A percentile compares a stretch with the other conserved stretches of the same genome.
Evolutionary conservation across 1,140 invertebrate species (phyloP).

Genomic region (Cecropterus lyciades): DNA sequence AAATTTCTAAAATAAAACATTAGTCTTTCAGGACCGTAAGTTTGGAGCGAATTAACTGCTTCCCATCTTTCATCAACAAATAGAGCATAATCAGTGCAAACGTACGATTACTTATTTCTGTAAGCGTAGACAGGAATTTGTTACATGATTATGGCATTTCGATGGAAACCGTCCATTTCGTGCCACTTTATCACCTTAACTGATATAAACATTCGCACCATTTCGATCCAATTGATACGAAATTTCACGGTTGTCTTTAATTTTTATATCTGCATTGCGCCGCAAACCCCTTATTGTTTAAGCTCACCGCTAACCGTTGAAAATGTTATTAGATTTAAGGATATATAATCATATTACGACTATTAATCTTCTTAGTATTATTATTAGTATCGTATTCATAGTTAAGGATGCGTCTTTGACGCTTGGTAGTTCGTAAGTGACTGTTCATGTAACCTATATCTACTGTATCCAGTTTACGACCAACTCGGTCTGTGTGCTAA

Average conservation of each 20-base stretch:
- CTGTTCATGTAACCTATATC: slow-evolving; percentile 14
- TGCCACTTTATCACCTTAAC: too few relatives aligned
- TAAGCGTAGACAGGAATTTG: background rate
- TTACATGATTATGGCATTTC: background rate
- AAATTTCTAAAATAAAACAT: slow-evolving; percentile 1
- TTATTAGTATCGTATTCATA: slow-evolving; percentile 26
- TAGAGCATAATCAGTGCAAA: background rate
- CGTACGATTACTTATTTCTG: background rate
- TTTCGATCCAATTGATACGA: background rate
- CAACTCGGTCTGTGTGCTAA: slow-evolving; percentile 12
- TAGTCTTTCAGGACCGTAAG: background rate
- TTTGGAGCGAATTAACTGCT: too few relatives aligned
- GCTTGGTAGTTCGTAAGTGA: slow-evolving; percentile 19
- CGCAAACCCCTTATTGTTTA: background rate
- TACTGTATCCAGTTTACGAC: slow-evolving; percentile 6
- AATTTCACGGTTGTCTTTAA: background rate
- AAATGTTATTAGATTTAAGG: slow-evolving; percentile 26
- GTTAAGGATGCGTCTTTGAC: slow-evolving; percentile 21
- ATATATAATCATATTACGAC: slow-evolving; percentile 2
- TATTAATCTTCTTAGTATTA: slow-evolving; percentile 21
- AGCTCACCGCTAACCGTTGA: background rate
- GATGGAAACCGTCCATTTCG: background rate
- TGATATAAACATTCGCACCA: too few relatives aligned
- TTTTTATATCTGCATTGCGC: background rate
- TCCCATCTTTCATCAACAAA: background rate